phyloP scores from a whole-genome alignment of 2,797 vertebrate genomes.

The Pygocentrus nattereri region DNA sequence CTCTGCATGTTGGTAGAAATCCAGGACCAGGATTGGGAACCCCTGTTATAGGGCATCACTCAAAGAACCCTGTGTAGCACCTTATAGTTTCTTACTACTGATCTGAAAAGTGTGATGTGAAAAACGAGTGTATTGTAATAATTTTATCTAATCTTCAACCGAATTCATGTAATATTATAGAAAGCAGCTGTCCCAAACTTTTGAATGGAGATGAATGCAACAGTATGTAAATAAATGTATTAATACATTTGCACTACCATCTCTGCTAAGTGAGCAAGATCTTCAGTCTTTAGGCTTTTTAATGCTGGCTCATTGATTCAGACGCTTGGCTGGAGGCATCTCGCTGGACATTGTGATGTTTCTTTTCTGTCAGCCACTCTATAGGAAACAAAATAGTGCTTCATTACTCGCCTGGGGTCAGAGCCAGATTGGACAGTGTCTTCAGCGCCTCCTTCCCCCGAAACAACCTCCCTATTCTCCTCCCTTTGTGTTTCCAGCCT shows the following conservation, averaged over 20 bases:
- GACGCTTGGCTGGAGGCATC: background rate
- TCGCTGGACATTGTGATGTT: background rate
- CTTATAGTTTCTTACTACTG: too few relatives aligned
- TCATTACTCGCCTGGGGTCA: conserved; percentile 33
- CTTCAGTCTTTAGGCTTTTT: background rate
- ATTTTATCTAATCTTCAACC: too few relatives aligned
- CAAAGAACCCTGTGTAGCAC: too few relatives aligned
- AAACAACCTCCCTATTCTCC: background rate
- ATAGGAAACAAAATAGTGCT: conserved; percentile 10
- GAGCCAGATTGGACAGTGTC: conserved; percentile 38
- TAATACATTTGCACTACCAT: too few relatives aligned
- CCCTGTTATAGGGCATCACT: too few relatives aligned
- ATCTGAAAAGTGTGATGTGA: too few relatives aligned
- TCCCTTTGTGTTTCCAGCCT: conserved; percentile 30
- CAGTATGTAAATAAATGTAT: background rate
- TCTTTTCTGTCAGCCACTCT: background rate
- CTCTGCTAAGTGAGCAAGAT: background rate
- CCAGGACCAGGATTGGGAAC: too few relatives aligned
- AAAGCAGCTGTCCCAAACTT: too few relatives aligned
- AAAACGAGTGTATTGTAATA: too few relatives aligned
- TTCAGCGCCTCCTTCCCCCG: background rate
- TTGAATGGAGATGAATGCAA: background rate
- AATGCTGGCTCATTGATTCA: background rate
- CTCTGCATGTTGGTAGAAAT: too few relatives aligned
- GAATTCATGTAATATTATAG: too few relatives aligned